Base-by-base conservation (phyloP, 2,888 invertebrate species). In the Cephonodes hylas region DNA sequence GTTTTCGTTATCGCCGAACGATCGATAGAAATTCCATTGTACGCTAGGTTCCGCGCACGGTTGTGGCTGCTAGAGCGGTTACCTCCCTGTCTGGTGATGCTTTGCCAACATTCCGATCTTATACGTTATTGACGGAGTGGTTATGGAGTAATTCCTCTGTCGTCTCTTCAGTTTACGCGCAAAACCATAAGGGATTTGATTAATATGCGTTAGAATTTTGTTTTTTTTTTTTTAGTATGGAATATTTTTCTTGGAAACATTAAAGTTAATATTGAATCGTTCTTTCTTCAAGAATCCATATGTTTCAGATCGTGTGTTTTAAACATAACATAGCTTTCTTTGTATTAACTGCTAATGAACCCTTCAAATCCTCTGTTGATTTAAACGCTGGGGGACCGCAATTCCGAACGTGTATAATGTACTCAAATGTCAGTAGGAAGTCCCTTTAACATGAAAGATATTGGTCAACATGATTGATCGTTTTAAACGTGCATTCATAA, bases 71-170 rank as follows among this genome's bases (percentile, higher is more conserved):
- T 60, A 65, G 70, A 69, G 72, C 70, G 66, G 67, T 65, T 65
- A 64, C 66, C 69, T 61, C 65, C 69, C 65, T 63, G 68, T 68
- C 66, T 69, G 59, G 66, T 66, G 71, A 73, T 73, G 71, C 64
- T 67, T 67, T 63, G 65, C 64, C 74, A 74, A 75, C 69, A 63
- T 69, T 61, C 53, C 67, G 85, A 85, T 85, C 13, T 38, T 42
- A 58, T 84, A 77, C 84, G 86, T 85, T 86, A 83, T 85, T 18
- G 18, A 8, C 5, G 25, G 48, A 22, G 13, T 46, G 23, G 48
- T 10, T 53, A 25, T 27, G 27, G 18, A 25, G 48, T 27, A 10
- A 13, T 23, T 46, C n/a, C 5, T 6, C n/a, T 23, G 8, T 25
- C 7, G 6, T 53, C 3, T 7, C 10, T 15, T 27, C 27, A 20